Evolutionary conservation across 2,113 vertebrate genomes (phyloP).

Genomic region (Rhabdomys dilectus): DNA sequence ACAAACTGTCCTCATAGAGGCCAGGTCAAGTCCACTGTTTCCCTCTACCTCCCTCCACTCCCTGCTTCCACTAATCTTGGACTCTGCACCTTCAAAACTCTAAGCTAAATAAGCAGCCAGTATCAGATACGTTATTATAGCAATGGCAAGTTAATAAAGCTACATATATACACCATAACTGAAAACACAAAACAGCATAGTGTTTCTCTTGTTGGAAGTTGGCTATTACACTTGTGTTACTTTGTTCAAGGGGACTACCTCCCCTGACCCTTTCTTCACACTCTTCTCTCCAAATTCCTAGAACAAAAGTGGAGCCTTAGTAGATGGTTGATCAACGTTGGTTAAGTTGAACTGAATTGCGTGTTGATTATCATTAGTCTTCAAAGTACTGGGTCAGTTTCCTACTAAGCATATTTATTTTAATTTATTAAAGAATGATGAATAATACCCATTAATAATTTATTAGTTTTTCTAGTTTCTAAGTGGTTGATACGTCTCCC

Average conservation of each 20-base stretch:
- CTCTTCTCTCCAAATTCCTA: neutral
- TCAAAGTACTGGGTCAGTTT: neutral
- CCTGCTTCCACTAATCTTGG: neutral
- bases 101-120: neutral
- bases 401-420: neutral
- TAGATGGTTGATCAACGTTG: neutral
- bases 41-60: fast-evolving
- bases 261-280: neutral
- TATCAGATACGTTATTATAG: neutral
- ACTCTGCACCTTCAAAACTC: neutral
- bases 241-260: neutral
- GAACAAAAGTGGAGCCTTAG: neutral
- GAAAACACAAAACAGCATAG: neutral
- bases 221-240: neutral
- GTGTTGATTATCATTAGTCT: neutral
- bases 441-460: neutral
- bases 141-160: neutral
- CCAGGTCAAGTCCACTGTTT: neutral
- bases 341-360: neutral
- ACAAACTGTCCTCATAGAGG: neutral
- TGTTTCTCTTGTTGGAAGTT: neutral
- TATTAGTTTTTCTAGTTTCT: neutral
- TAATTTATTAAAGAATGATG: neutral
- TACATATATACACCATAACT: neutral
- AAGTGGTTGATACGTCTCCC: neutral